Evolutionary conservation across 2,797 vertebrate genomes (phyloP), one percentile per base, ranked within the genome.

Genomic region (Lithobates pipiens): DNA sequence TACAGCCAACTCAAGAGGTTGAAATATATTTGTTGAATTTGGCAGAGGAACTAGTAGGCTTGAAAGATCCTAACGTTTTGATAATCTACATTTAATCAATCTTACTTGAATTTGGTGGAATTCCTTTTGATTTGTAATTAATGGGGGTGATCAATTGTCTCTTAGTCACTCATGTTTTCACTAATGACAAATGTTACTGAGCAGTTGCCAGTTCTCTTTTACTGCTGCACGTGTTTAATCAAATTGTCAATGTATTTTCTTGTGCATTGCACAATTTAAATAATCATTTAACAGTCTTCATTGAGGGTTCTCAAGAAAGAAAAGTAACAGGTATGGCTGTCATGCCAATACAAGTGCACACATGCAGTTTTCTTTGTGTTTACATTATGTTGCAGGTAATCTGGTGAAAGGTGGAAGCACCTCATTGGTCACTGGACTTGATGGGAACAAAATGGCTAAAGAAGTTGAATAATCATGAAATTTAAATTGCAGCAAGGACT

Each of bases 21-120:
- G 27, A 67, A 67, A 29, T 67, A 29, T 67, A 67, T 67, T 67
- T 67, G 65, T 67, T 67, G 65, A 67, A 29, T 25, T 67, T 67
- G 65, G n/a, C 27, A 67, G 25, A 67, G 65, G 27, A 13, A 29
- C 27, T 67, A 2, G n/a, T 54, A 67, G 10, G 54, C 65, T 67
- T 67, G 65, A 67, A 67, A 29, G 21, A 61, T 61, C 21, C 7
- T 23, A 61, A 23, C 18, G 54, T 61, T 61, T 61, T 61, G 54
- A 61, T 61, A 67, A 67, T 67, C 65, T 29, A 27, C 25, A 15
- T 67, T 61, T 67, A 67, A 25, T 67, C n/a, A 25, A 67, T 67
- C 27, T 67, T 67, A 27, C 27, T 67, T 25, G 65, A 67, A 67
- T 67, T 29, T 10, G 16, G 65, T 67, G 10, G n/a, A 67, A 67